These are phyloP conservation scores for Drosophila cyrtoloma DNA, from an alignment of 2,888 invertebrate species.

Conservation along the genomic window DNA sequence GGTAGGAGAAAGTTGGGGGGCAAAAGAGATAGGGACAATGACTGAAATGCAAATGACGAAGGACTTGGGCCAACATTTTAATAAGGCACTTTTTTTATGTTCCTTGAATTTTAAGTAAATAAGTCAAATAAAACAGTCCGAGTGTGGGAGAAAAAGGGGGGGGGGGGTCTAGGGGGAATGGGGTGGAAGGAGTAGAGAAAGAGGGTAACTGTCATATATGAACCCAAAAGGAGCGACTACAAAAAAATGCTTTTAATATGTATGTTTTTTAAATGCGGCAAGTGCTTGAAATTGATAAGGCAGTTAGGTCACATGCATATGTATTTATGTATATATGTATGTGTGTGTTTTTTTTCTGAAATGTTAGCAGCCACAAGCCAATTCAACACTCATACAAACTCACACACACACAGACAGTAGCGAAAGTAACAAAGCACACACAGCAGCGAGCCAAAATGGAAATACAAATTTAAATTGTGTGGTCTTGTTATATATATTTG, in stretches of 20 bases:
- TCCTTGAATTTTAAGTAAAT: constrained; percentile 62
- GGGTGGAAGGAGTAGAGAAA: not conserved
- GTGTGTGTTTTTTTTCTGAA: constrained; percentile 33
- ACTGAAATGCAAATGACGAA: constrained; percentile 70
- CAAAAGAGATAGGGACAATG: not conserved
- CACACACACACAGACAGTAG: constrained; percentile 3
- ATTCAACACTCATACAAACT: constrained; percentile 15
- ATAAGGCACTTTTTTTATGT: constrained; percentile 54
- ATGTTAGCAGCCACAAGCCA: constrained; percentile 58
- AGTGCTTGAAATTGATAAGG: constrained; percentile 78
- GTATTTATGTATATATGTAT: constrained; percentile 18
- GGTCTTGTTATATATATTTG: constrained; percentile 51
- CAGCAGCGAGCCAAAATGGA: constrained; percentile 39
- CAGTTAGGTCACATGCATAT: constrained; percentile 41
- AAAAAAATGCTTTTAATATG: constrained; percentile 51
- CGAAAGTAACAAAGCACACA: constrained; percentile 24
- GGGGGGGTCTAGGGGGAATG: not conserved
- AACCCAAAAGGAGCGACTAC: constrained; percentile 26
- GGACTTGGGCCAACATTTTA: constrained; percentile 66
- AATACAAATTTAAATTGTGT: constrained; percentile 68
- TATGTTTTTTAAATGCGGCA: constrained; percentile 63
- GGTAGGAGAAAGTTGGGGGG: not conserved
- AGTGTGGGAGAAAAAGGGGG: not conserved
- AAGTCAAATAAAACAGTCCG: constrained; percentile 61
- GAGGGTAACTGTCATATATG: constrained; percentile 29